phyloP scores from a whole-genome alignment of 2,797 vertebrate species.

The Onychomys leucogaster region DNA sequence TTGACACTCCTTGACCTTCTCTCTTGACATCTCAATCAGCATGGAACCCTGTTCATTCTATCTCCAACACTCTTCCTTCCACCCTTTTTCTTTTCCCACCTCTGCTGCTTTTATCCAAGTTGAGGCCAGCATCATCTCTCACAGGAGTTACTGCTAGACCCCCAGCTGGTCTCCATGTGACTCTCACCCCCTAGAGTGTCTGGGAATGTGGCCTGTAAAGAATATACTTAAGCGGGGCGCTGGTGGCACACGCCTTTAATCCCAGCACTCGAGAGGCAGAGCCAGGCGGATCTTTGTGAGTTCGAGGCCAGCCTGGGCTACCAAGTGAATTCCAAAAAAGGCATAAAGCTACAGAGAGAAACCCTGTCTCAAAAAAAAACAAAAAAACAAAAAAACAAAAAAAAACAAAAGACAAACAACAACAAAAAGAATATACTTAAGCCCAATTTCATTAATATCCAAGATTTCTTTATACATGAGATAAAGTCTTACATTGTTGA shows the following conservation, averaged over 20 bases:
- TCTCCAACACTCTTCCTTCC: neutral
- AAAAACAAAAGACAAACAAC: too few species aligned
- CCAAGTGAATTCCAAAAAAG: too few species aligned
- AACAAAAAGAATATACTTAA: constrained; percentile 44
- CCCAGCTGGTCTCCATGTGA: neutral
- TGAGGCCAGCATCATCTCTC: neutral
- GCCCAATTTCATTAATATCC: constrained; percentile 9
- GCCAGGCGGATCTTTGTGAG: too few species aligned
- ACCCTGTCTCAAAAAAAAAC: too few species aligned
- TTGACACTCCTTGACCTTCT: neutral
- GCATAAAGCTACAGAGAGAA: too few species aligned
- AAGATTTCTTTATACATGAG: neutral
- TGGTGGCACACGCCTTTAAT: too few species aligned
- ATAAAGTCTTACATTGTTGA: neutral
- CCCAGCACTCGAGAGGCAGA: too few species aligned
- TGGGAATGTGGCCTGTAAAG: neutral
- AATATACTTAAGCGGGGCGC: constrained; percentile 32
- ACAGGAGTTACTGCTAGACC: neutral
- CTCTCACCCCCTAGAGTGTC: neutral
- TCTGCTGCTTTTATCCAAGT: constrained; percentile 19
- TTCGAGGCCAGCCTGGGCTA: too few species aligned
- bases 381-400: too few species aligned
- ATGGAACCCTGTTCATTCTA: neutral
- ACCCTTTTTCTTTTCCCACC: neutral
- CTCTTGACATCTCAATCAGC: constrained; percentile 7